Base-by-base conservation (phyloP, 1,140 invertebrate species). In the Pteromalus puparum region DNA sequence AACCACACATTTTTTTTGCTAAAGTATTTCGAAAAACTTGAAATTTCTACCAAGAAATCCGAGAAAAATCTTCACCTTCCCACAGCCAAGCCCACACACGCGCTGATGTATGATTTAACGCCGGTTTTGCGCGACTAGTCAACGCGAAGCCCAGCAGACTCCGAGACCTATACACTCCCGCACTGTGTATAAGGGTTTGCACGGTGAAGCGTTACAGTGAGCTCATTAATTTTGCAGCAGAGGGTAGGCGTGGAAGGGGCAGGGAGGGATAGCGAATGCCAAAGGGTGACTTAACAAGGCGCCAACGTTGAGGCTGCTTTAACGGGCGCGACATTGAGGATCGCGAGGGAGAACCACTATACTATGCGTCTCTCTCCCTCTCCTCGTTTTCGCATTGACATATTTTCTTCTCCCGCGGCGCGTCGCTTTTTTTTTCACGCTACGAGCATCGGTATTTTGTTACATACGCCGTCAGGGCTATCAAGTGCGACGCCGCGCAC, bases 101-200 rank as follows among this genome's bases (percentile, higher is more conserved):
- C 72, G 88, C 90, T 91, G 90, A 92, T 92, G 91, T 91, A 91
- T 91, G 91, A 92, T 92, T 91, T 92, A 92, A 91, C 91, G 90
- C 88, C 87, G 88, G 90, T 74, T 74, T 74, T 3, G 18, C 73
- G 34, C 38, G 88, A 91, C 87, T 89, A 86, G 88, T 89, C 90
- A 87, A 92, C 87, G 87, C 89, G 87, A 86, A 86, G 85, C 82
- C 88, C 87, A 34, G 30, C 30, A 91, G 89, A 88, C 15, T 30
- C 53, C 53, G 18, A 53, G 48, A 53, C 48, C 18, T n/a, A 61
- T 61, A n/a, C 53, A 61, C 53, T 61, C 0, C 30, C 18, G 67
- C 86, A 87, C 86, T 84, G 87, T 89, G 87, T 91, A 90, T 91
- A 91, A 91, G 91, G 91, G 90, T 90, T 90, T 88, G 87, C 80